Base-by-base conservation (phyloP, 2,888 invertebrate genomes). In the Lasius fuliginosus region DNA sequence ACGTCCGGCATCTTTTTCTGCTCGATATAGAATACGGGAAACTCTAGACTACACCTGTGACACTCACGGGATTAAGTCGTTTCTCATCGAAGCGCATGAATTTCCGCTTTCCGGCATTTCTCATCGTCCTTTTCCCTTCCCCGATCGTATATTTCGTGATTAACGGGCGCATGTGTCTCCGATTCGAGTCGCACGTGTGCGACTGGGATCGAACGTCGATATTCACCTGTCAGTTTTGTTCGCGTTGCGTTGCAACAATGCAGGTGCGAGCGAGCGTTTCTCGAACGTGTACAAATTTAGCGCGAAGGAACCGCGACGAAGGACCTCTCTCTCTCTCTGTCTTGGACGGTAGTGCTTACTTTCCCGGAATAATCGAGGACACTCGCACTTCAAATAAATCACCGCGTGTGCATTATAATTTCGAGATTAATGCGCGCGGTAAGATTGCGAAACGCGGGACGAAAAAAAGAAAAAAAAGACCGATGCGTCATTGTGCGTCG, bases 131-230 rank as follows among this genome's bases (percentile, higher is more conserved):
- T 85, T 87, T 49, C 64, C 82, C 53, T 67, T 88, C 18, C 58
- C 6, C 86, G 86, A 85, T 40, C 64, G 53, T 88, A 86, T 85
- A 68, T 84, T 65, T 74, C 74, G 87, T 89, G 91, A 93, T 93
- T 92, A 90, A 93, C 92, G 91, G 89, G 86, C 91, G 83, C 92
- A 90, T 90, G 90, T 91, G 90, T 74, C 83, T 79, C 67, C 82
- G 89, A 91, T 92, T 90, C 85, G 91, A 36, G 36, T 85, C 90
- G 88, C 90, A 49, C 11, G 36, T 74, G 82, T 85, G 91, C 90
- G 90, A 90, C 87, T 90, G 85, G 85, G 82, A 79, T 85, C 71
- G 81, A 49, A 82, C 60, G 33, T 58, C 84, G 85, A 65, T 83
- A 79, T 33, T 64, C 76, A 23, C 49, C 58, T 74, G 77, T 23